Base-by-base conservation (phyloP, 2,113 vertebrate species). In the Egretta garzetta region DNA sequence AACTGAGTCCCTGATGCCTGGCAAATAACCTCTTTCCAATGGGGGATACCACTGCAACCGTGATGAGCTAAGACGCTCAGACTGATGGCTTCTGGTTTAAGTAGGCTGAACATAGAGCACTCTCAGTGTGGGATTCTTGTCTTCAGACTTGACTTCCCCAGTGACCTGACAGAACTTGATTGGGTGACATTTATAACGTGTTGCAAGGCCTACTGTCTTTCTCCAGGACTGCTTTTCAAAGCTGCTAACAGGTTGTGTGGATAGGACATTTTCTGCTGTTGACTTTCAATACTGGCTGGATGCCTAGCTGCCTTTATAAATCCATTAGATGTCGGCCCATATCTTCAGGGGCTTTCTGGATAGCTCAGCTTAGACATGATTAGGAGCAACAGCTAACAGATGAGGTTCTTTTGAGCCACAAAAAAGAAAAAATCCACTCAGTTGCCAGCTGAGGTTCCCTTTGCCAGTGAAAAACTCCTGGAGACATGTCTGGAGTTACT, bases 41-140 rank as follows among this genome's bases (percentile, higher is more conserved):
- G 0, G 28, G 70, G 49, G 60, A 52, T 56, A 56, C 33, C 58
- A 14, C 2, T 5, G 88, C 1, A 3, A n/a, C n/a, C 3, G 1
- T 8, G 49, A 55, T 32, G 50, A 73, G 64, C 20, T 45, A 19
- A 68, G 33, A 50, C 0, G 1, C 30, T 52, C 53, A 62, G 19
- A 8, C 55, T 30, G 22, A 50, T 73, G 55, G 28, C 70, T 86
- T 76, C 52, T 47, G 43, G 45, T 41, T 32, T 19, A 64, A 94
- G 58, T 13, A 32, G 18, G 35, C 75, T 50, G 60, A 92, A 58
- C 27, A 10, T 0, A 60, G 63, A 45, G 47, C 1, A 0, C 13
- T 21, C 52, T 52, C 37, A 7, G 27, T 3, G 28, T 18, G 68
- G 41, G 41, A 74, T 62, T 77, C 63, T 45, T 26, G 35, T 32